Percentiles rank a stretch among this genome's conserved stretches.
These are phyloP conservation scores for Melanotaenia boesemani DNA, from an alignment of 2,797 vertebrate species.

Conservation along the genomic window DNA sequence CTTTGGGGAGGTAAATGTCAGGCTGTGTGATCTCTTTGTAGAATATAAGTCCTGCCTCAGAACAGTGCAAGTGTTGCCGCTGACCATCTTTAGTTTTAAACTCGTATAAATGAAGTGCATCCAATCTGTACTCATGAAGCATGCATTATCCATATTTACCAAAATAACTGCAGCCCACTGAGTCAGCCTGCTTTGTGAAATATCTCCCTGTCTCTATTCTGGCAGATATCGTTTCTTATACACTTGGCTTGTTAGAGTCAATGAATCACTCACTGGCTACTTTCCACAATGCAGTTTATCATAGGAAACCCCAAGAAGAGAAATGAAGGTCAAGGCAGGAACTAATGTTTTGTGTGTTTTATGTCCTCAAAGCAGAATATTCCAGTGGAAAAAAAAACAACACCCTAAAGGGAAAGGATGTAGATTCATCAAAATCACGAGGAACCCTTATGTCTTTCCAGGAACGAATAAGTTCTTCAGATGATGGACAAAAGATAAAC, in stretches of 20 bases:
- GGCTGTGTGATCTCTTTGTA: neutral
- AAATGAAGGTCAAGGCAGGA: slow-evolving; percentile 32
- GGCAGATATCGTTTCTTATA: slow-evolving; percentile 26
- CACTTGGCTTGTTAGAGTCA: slow-evolving; percentile 34
- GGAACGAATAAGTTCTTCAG: neutral
- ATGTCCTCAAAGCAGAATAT: neutral
- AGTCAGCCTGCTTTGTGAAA: slow-evolving; percentile 31
- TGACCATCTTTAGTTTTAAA: slow-evolving; percentile 24
- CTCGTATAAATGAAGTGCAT: slow-evolving; percentile 27
- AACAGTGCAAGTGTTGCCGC: neutral
- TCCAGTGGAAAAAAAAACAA: neutral
- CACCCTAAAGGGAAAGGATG: neutral
- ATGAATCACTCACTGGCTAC: slow-evolving; percentile 48
- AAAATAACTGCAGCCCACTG: slow-evolving; percentile 50
- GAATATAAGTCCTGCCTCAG: neutral
- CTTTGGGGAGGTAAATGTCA: neutral
- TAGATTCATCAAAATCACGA: neutral
- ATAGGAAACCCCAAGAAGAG: slow-evolving; percentile 21
- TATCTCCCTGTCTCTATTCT: slow-evolving; percentile 26
- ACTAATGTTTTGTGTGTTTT: neutral
- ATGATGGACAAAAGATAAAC: neutral
- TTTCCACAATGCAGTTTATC: slow-evolving; percentile 26
- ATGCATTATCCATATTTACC: slow-evolving; percentile 28
- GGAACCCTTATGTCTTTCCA: neutral
- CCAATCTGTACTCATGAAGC: slow-evolving; percentile 43